Percentiles rank a stretch among this genome's conserved stretches.
These are phyloP conservation scores for Atta texana DNA, from an alignment of 1,140 invertebrate species.

Conservation along the genomic window DNA sequence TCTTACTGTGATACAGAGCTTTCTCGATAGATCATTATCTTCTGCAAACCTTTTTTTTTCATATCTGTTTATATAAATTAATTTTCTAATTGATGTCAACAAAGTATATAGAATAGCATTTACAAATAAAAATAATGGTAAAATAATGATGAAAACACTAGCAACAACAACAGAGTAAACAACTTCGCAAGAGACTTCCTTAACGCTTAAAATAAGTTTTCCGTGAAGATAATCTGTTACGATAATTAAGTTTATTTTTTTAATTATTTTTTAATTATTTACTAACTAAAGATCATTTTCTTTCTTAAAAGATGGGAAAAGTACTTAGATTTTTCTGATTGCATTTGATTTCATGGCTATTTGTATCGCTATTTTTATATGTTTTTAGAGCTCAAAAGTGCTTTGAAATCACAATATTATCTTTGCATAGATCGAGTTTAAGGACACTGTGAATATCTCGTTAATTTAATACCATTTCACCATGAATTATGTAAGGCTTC, in stretches of 20 bases:
- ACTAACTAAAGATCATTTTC: neutral
- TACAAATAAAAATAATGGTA: neutral
- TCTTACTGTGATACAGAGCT: neutral
- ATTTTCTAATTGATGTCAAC: neutral
- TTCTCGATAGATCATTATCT: neutral
- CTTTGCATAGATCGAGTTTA: neutral
- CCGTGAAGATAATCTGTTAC: neutral
- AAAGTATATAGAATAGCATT: neutral
- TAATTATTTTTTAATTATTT: neutral
- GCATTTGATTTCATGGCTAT: neutral
- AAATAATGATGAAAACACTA: neutral
- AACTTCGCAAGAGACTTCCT: neutral
- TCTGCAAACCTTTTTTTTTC: neutral
- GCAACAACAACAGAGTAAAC: neutral
- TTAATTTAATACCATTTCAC: neutral
- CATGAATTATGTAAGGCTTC: slow-evolving; percentile 17
- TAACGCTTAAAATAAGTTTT: neutral
- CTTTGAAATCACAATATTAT: neutral
- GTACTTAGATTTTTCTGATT: neutral
- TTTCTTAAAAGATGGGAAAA: neutral
- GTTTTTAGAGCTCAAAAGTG: neutral
- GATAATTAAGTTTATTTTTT: neutral
- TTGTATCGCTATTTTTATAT: neutral
- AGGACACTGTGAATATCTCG: neutral
- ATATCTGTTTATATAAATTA: neutral